These are phyloP conservation scores for Platichthys stellatus DNA, from an alignment of 2,113 vertebrate species.

Conservation along the genomic window DNA sequence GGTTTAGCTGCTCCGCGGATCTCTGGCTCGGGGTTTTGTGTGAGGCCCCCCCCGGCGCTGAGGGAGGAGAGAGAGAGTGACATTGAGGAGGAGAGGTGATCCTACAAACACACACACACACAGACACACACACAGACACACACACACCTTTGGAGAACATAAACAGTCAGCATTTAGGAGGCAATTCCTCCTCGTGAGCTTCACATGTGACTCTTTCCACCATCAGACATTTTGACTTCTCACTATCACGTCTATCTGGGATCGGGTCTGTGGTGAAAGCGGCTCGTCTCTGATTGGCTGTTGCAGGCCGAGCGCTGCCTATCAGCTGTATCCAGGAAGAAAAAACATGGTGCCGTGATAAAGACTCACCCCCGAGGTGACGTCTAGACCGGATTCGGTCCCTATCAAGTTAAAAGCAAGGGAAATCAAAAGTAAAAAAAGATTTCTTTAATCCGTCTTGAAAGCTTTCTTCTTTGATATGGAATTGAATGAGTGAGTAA, in stretches of 20 bases:
- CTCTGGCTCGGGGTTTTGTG: constrained; percentile 74
- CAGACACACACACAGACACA: not conserved
- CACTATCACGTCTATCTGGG: not conserved
- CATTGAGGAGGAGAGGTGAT: constrained; percentile 84
- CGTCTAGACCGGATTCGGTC: constrained; percentile 77
- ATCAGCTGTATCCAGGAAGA: constrained; percentile 36
- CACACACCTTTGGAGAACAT: constrained; percentile 39
- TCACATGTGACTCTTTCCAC: not conserved
- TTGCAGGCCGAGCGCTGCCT: no score
- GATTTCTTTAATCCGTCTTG: constrained; percentile 35
- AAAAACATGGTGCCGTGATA: constrained; percentile 27
- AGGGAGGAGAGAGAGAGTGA: constrained; percentile 78
- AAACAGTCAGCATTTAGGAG: constrained; percentile 69
- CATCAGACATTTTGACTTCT: not conserved
- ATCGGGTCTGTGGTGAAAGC: not conserved
- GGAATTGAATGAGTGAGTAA: constrained; percentile 34
- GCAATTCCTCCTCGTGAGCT: constrained; percentile 22
- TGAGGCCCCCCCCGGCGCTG: constrained; percentile 61
- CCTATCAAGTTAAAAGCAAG: constrained; percentile 68
- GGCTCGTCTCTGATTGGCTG: constrained; percentile 21
- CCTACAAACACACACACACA: not conserved
- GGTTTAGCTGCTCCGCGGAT: constrained; percentile 82
- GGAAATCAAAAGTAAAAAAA: constrained; percentile 20
- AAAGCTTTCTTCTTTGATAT: constrained; percentile 43
- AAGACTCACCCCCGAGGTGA: constrained; percentile 20